Evolutionary conservation across 2,888 invertebrate species (phyloP), one percentile per base, ranked within the genome.

Genomic region (Lasioglossum figueresi): DNA sequence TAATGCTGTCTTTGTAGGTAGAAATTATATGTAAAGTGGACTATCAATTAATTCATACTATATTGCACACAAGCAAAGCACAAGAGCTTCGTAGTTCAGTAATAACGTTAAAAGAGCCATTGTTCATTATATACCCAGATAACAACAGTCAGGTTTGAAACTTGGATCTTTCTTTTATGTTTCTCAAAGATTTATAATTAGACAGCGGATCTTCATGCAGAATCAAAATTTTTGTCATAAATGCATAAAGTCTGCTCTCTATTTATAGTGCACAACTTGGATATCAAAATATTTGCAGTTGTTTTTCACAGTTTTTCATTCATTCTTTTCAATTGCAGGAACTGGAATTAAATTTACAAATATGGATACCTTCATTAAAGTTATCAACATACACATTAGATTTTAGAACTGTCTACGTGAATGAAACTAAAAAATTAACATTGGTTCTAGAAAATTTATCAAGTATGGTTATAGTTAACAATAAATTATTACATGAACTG

Each of bases 321-420:
- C 56, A 56, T n/a, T 56, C n/a, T 56, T n/a, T n/a, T 12, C 73
- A 63, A 66, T 91, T 92, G 48, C 66, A 94, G 94, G 37, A 82
- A 19, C 40, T 92, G 14, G 88, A 91, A 34, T 59, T 94, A 70
- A 84, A 88, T 79, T 78, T 94, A 59, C 84, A 90, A 77, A 85
- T 94, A 45, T 82, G 70, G 83, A 88, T 92, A 70, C 92, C 93
- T 6, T 52, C 87, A 19, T 76, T 94, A 16, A 86, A 88, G 66
- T 59, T 93, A 66, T 91, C 92, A 27, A 81, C 87, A 0, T 80
- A 87, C 31, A 81, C 59, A n/a, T 79, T 94, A 52, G 80, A 93
- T 74, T 94, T 94, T 88, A 92, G 90, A 16, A 40, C 82, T 19
- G 90, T 93, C 37, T 86, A 88, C 31, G 63, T 93, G 34, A 92